Base-by-base conservation (phyloP, 2,113 vertebrate genomes). In the Aptenodytes forsteri region DNA sequence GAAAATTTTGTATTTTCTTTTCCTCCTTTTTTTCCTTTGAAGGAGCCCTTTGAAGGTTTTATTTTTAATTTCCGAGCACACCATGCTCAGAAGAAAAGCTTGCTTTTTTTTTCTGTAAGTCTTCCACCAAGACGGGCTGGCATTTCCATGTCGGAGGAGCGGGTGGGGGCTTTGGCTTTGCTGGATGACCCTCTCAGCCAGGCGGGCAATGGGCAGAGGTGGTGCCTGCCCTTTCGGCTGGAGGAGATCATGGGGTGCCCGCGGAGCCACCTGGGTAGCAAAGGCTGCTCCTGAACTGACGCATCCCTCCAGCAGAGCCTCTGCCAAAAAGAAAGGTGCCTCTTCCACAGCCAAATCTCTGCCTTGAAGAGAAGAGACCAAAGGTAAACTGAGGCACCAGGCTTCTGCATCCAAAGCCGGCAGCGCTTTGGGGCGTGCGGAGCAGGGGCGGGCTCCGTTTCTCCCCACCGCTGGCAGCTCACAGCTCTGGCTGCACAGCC, bases 361-460 rank as follows among this genome's bases (percentile, higher is more conserved):
- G 29, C 52, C 20, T 75, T 40, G 42, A 46, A 54, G 61, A 36
- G 29, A 64, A 20, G 55, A 75, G 23, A 52, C 34, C 18, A 5
- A 50, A 66, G 38, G 27, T 38, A 66, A 56, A 42, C 49, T 5
- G 16, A 70, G 71, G 47, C n/a, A 40, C 20, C 64, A 47, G 71
- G 16, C 27, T 25, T 22, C 34, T 20, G 23, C 10, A 5, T 7
- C 55, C 34, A 1, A 29, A 46, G 1, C 14, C 2, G 3, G 49
- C 27, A 6, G 29, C 1, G 13, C 56, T 80, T 14, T 23, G 66
- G 36, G 47, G 22, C 0, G 3, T 4, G 20, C 1, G 4, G n/a
- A 42, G 49, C 64, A 13, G 56, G 69, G 80, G 10, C 50, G 9
- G 26, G 47, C 25, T 56, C 40, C 1, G 0, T 11, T 26, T 26